Conservation (phyloP, 2,888 invertebrate species). For the Philopedon plagiatum region DNA sequence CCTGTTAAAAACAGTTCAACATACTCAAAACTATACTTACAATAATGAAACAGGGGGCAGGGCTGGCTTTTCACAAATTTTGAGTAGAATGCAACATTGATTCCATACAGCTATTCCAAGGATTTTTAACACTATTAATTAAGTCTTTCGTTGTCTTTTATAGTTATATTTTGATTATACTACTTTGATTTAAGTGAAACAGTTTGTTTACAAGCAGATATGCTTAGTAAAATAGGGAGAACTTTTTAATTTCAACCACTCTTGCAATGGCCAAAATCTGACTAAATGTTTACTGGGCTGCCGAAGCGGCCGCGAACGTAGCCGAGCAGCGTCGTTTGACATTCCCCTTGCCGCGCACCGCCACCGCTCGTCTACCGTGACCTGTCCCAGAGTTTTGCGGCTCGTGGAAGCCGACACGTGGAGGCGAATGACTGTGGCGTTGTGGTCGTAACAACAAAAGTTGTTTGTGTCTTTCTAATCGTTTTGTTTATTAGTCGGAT, state of each 20-base stretch:
- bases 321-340: slow-evolving; percentile 58
- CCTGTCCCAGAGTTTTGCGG: slow-evolving; percentile 58
- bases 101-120: slow-evolving; percentile 19
- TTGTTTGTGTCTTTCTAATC: slow-evolving; percentile 44
- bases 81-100: background rate
- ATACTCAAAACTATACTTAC: slow-evolving; percentile 35
- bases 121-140: background rate
- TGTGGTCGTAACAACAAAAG: slow-evolving; percentile 50
- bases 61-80: background rate
- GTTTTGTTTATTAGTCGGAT: slow-evolving; percentile 31
- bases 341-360: slow-evolving; percentile 54
- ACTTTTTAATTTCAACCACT: slow-evolving; percentile 60
- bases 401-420: slow-evolving; percentile 66
- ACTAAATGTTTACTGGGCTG: slow-evolving; percentile 66
- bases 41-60: background rate
- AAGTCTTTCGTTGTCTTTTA: background rate
- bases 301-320: slow-evolving; percentile 57
- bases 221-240: slow-evolving; percentile 20
- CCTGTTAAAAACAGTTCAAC: too few relatives aligned
- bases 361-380: slow-evolving; percentile 56
- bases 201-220: slow-evolving; percentile 19
- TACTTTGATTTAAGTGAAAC: slow-evolving; percentile 21
- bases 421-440: slow-evolving; percentile 66
- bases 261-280: slow-evolving; percentile 65
- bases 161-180: slow-evolving; percentile 12